Evolutionary conservation across 2,888 invertebrate species (phyloP).

Genomic region (Pycnomerus fuliginosus): DNA sequence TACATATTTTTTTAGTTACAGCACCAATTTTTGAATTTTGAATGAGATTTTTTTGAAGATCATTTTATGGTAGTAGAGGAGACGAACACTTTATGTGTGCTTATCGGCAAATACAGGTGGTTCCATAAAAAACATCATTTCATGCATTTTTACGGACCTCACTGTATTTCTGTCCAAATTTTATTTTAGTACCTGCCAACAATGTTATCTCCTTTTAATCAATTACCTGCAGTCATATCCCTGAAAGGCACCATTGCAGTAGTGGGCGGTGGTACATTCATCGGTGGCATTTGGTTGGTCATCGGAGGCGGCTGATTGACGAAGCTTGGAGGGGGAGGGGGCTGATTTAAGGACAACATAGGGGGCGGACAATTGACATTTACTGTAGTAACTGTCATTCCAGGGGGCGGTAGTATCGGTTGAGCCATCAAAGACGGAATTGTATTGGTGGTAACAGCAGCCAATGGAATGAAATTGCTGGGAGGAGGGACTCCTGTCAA

Average conservation of each 20-base stretch:
- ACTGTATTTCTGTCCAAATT: too few relatives aligned
- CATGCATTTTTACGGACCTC: too few relatives aligned
- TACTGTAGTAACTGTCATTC: constrained; percentile 35
- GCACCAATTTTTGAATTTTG: too few relatives aligned
- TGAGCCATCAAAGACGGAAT: constrained; percentile 52
- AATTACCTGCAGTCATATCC: constrained; percentile 49
- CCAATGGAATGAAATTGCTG: too few relatives aligned
- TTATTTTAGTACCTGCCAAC: too few relatives aligned
- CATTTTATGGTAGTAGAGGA: too few relatives aligned
- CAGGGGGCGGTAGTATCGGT: constrained; percentile 49
- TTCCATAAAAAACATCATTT: too few relatives aligned
- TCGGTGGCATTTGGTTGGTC: constrained; percentile 45
- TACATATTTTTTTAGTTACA: too few relatives aligned
- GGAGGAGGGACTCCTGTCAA: constrained; percentile 13
- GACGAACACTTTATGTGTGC: too few relatives aligned
- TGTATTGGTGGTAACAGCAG: constrained; percentile 32
- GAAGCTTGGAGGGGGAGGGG: constrained; percentile 42
- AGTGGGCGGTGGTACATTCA: constrained; percentile 54
- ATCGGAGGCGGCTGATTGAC: constrained; percentile 46
- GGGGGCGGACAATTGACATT: constrained; percentile 44
- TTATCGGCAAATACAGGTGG: too few relatives aligned
- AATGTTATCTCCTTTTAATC: too few relatives aligned
- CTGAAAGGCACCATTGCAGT: constrained; percentile 40
- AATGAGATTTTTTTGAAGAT: too few relatives aligned
- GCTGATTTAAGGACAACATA: constrained; percentile 32